Percentiles rank a stretch among this genome's conserved stretches.
Conservation (phyloP, 1,140 invertebrate species). For the Hyles euphorbiae region DNA sequence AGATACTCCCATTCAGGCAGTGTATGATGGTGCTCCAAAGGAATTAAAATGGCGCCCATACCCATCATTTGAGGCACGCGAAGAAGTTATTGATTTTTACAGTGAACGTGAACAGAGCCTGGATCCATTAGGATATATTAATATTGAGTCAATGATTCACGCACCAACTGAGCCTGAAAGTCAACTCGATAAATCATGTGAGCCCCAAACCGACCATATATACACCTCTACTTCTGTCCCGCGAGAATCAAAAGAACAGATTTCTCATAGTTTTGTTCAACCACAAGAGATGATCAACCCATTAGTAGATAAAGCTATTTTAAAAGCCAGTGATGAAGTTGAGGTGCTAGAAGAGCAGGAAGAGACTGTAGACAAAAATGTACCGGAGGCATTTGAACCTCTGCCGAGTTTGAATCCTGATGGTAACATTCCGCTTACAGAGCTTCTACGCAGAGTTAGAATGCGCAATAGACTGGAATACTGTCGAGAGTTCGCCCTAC, state of each 20-base stretch:
- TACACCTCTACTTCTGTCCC: not conserved
- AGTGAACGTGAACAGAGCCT: not conserved
- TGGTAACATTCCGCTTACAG: constrained; percentile 26
- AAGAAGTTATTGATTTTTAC: constrained; percentile 2
- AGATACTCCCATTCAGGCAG: too few relatives aligned
- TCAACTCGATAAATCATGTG: not conserved
- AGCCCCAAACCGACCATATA: not conserved
- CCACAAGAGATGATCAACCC: constrained; percentile 1
- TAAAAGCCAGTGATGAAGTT: too few relatives aligned
- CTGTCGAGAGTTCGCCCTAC: constrained; percentile 16
- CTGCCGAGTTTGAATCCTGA: constrained; percentile 13
- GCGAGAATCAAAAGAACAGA: constrained; percentile 1
- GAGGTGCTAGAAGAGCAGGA: not conserved
- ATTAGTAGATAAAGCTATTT: not conserved
- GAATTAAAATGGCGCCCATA: not conserved
- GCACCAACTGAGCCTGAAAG: too few relatives aligned
- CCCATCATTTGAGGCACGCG: constrained; percentile 5
- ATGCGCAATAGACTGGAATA: constrained; percentile 28
- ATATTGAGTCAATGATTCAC: too few relatives aligned
- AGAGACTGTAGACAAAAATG: not conserved
- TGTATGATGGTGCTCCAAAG: not conserved
- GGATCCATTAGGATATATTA: not conserved
- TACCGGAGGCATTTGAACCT: constrained; percentile 7
- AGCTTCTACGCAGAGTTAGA: constrained; percentile 36
- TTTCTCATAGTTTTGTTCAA: constrained; percentile 3